phyloP scores from a whole-genome alignment of 2,113 vertebrate species.

The Melanerpes aurifrons region DNA sequence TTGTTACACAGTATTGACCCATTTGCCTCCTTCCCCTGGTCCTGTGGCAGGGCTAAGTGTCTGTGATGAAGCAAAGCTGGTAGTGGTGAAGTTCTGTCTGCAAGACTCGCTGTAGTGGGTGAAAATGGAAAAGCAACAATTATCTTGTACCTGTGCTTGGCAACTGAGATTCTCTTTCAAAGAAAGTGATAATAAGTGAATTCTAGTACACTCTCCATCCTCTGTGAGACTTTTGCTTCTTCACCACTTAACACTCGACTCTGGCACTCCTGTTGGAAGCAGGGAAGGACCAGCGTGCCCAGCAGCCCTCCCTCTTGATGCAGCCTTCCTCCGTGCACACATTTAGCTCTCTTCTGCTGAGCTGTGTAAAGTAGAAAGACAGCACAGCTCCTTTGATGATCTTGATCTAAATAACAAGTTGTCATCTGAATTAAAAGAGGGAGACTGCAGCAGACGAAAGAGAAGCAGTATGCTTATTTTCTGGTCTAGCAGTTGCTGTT shows the following conservation, averaged over 20 bases:
- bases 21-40: neutral
- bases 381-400: slow-evolving; percentile 18
- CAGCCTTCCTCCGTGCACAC: neutral
- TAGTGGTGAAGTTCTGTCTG: neutral
- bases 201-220: neutral
- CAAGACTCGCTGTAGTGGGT: rapidly evolving
- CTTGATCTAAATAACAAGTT: slow-evolving; percentile 29
- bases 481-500: slow-evolving; percentile 4
- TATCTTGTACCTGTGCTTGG: neutral
- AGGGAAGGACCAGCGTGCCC: neutral
- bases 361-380: neutral
- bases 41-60: neutral
- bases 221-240: neutral
- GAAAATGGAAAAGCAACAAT: neutral
- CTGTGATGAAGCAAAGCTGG: rapidly evolving
- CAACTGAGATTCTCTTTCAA: neutral
- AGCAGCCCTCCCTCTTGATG: neutral
- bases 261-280: neutral
- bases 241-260: neutral
- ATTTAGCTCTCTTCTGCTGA: neutral
- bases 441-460: slow-evolving; percentile 2
- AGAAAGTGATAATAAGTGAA: neutral
- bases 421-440: slow-evolving; percentile 1
- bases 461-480: slow-evolving; percentile 34
- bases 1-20: neutral